Base-by-base conservation (phyloP, 2,113 vertebrate species). In the Rhynchomys soricoides region DNA sequence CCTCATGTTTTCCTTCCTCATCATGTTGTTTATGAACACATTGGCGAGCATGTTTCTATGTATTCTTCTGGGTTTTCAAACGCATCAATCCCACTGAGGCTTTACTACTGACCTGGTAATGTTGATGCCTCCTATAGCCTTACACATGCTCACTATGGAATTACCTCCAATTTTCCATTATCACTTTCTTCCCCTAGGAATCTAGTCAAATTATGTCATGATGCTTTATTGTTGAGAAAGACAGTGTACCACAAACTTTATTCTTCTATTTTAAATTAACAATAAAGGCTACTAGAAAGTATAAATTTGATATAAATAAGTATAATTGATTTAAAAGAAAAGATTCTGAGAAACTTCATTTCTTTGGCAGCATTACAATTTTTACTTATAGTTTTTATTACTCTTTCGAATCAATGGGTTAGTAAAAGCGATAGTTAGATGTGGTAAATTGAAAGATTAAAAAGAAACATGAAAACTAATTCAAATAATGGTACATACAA, bases 111-210 rank as follows among this genome's bases (percentile, higher is more conserved):
- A 94, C 88, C 45, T 21, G 22, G 43, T 57, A 87, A 86, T 94
- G 52, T 1, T 70, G 45, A 68, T 48, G 34, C 12, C 86, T 37
- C 71, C 43, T 73, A 13, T 62, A 94, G 26, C 78, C 62, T 95
- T 66, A 50, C 8, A 9, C 43, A 81, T 89, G 31, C 85, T 55
- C 89, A 93, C 70, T 71, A 82, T 21, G 50, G 77, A 31, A 93
- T 66, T 79, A 95, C 13, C 50, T 94, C 94, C 94, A 59, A 48
- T 64, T 95, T 97, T 92, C 95, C 96, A 95, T 90, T 94, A 95
- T 79, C 29, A 87, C 31, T 7, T 96, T 91, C 43, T 79, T 92
- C 82, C 37, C 70, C 26, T 55, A 79, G 86, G 94, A 96, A 74
- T 57, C 50, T 73, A 31, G 64, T 34, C 89, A 91, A 73, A 71